These are phyloP conservation scores for Watsonalla cultraria DNA, from an alignment of 2,888 invertebrate species.

Conservation along the genomic window DNA sequence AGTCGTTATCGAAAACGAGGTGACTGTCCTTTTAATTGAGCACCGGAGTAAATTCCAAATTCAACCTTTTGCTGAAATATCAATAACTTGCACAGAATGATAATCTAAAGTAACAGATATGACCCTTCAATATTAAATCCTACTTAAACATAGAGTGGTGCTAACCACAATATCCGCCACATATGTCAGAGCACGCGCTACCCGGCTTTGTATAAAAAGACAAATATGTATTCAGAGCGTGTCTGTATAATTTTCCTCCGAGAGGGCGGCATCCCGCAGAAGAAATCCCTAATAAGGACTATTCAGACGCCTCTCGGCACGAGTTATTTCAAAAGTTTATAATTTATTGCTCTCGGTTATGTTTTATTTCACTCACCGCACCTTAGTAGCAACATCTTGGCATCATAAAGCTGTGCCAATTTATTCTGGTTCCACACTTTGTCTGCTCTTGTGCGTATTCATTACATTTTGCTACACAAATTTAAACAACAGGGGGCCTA, in stretches of 20 bases:
- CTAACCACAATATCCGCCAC: constrained; percentile 15
- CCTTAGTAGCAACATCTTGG: constrained; percentile 21
- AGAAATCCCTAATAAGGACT: constrained; percentile 18
- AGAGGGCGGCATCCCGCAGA: constrained; percentile 2
- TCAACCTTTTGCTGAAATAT: too few relatives aligned
- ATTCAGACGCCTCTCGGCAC: constrained; percentile 13
- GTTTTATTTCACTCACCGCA: constrained; percentile 13
- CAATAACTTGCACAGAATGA: too few relatives aligned
- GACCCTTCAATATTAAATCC: constrained; percentile 8
- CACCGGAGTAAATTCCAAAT: too few relatives aligned
- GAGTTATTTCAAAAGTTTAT: constrained; percentile 19
- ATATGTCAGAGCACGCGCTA: constrained; percentile 24
- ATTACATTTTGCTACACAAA: background rate
- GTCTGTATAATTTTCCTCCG: constrained; percentile 12
- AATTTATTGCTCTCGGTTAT: constrained; percentile 6
- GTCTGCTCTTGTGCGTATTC: constrained; percentile 1
- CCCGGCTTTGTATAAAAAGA: constrained; percentile 24
- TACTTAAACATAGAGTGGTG: constrained; percentile 15
- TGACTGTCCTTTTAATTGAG: too few relatives aligned
- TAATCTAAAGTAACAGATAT: background rate
- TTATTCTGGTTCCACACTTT: constrained; percentile 12
- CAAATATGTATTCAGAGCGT: constrained; percentile 24
- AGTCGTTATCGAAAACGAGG: too few relatives aligned
- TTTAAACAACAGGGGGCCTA: too few relatives aligned
- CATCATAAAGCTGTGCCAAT: constrained; percentile 13